phyloP scores from a whole-genome alignment of 2,888 invertebrate species.

The Drosophila rubida region DNA sequence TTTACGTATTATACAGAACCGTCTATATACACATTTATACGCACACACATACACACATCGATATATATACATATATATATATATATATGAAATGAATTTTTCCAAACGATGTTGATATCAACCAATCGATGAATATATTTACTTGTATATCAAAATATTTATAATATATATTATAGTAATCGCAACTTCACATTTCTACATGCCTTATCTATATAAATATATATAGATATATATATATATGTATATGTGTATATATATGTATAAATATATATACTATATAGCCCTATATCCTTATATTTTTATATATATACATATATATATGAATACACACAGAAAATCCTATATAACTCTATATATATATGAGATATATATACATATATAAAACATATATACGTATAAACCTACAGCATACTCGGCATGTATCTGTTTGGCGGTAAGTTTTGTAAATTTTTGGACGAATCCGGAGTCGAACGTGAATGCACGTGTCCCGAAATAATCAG shows the following conservation, averaged over 20 bases:
- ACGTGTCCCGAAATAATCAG: conserved; percentile 96
- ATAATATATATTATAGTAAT: conserved; percentile 24
- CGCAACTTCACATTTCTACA: conserved; percentile 12
- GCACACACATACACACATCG: conserved; percentile 4
- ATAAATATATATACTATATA: conserved; percentile 18
- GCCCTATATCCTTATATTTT: conserved; percentile 11
- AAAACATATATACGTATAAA: conserved; percentile 69
- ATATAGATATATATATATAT: conserved; percentile 24
- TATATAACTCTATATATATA: conserved; percentile 40
- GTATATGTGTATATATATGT: conserved; percentile 18
- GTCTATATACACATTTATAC: conserved; percentile 12
- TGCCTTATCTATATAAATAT: conserved; percentile 18
- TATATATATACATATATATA: conserved; percentile 36
- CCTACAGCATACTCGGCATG: conserved; percentile 98
- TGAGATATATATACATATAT: conserved; percentile 50
- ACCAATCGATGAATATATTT: conserved; percentile 7
- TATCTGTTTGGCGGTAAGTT: conserved; percentile 99
- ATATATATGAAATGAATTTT: conserved; percentile 9
- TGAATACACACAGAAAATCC: conserved; percentile 48
- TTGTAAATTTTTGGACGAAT: conserved; percentile 97
- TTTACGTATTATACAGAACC: conserved; percentile 25
- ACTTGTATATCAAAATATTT: background rate
- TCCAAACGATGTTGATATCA: conserved; percentile 15
- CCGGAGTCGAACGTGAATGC: conserved; percentile 93
- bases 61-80: conserved; percentile 1